Evolutionary conservation across 2,888 invertebrate species (phyloP), one percentile per base, ranked within the genome.

Genomic region (Melanargia galathea): DNA sequence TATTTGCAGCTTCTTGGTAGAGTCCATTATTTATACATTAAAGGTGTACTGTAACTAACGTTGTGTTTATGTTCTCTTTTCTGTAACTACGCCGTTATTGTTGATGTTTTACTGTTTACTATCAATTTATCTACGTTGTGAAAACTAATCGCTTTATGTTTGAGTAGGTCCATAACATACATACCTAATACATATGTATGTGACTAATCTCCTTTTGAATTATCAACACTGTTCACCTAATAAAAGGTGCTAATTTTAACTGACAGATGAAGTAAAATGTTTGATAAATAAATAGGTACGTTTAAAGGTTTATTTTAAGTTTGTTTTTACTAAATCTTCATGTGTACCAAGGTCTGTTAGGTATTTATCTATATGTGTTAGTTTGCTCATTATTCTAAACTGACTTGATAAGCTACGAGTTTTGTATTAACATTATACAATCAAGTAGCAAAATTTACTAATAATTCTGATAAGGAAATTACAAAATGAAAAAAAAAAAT

Each of bases 401-500:
- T 8, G 30, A 30, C 8, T 30, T 30, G 30, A 30, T 30, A 30
- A 1, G 30, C 5, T 40, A 40, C 40, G n/a, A n/a, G n/a, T n/a
- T n/a, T n/a, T n/a, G n/a, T n/a, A n/a, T n/a, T n/a, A n/a, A 30
- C 30, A 30, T 30, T 30, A 30, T 30, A 30, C 30, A 30, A 45
- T 8, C 2, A 18, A 40, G 0, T 20, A 20, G 2, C 20, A n/a
- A n/a, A 24, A 24, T 24, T 2, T 46, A 46, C 3, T 22, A 22
- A 24, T 48, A n/a, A n/a, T 24, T 5, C n/a, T 24, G 48, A 48
- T 48, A 48, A 48, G 48, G 48, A 13, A 20, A 11, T n/a, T 48
- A 5, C 26, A n/a, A 24, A 48, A 48, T 24, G 48, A 48, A 26
- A 2, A 48, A 48, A 24, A 6, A 24, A 35, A 3, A n/a, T n/a